A percentile compares a stretch with the other conserved stretches of the same genome.
phyloP scores from a whole-genome alignment of 2,888 invertebrate genomes.

The Uropetala carovei region DNA sequence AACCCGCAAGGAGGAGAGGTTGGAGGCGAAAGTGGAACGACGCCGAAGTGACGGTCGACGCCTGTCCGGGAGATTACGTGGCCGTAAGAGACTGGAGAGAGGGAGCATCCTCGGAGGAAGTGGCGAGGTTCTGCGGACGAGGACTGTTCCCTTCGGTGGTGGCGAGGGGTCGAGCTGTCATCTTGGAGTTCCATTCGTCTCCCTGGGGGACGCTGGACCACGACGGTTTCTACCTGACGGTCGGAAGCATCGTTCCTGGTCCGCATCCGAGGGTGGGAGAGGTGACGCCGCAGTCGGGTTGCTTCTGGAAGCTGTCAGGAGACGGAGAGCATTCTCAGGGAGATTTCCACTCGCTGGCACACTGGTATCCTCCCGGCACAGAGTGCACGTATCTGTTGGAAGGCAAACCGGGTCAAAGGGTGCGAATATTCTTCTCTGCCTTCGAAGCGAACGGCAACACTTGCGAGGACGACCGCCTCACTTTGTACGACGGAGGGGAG shows the following conservation, averaged over 20 bases:
- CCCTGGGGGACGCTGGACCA: conserved; percentile 40
- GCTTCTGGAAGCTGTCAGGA: conserved; percentile 28
- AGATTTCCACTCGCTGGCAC: conserved; percentile 35
- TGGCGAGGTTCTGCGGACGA: conserved; percentile 38
- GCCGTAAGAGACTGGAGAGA: conserved; percentile 41
- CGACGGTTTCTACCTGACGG: conserved; percentile 46
- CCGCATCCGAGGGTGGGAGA: conserved; percentile 1
- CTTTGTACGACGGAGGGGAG: conserved; percentile 27
- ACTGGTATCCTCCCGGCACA: conserved; percentile 49
- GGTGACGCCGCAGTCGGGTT: conserved; percentile 35
- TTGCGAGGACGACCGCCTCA: not conserved
- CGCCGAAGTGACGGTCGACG: conserved; percentile 22
- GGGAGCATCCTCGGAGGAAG: conserved; percentile 17
- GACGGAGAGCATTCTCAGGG: conserved; percentile 16
- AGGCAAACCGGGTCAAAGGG: conserved; percentile 17
- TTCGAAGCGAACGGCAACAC: conserved; percentile 25
- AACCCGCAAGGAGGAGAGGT: not conserved
- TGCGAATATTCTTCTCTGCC: conserved; percentile 45
- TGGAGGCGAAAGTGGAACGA: conserved; percentile 18
- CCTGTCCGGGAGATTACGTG: conserved; percentile 46
- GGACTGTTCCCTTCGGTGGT: conserved; percentile 36
- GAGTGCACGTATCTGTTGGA: conserved; percentile 40
- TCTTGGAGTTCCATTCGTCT: conserved; percentile 36
- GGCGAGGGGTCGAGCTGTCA: not conserved
- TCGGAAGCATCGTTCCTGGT: not conserved